Percentiles rank a stretch among this genome's conserved stretches.
These are phyloP conservation scores for Motacilla tschutschensis DNA, from an alignment of 2,113 vertebrate species.

Conservation along the genomic window DNA sequence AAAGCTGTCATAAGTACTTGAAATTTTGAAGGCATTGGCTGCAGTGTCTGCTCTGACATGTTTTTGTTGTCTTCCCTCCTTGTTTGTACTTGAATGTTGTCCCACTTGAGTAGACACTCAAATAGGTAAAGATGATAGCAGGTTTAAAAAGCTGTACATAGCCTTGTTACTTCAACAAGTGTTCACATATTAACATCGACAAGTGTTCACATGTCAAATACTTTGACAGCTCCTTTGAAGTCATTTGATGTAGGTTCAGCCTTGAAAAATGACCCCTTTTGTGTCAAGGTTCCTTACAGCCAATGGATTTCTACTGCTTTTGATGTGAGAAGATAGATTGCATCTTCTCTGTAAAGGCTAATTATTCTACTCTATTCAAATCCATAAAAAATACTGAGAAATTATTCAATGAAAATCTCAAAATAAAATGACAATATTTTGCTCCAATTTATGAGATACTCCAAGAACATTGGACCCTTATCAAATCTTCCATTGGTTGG, in stretches of 20 bases:
- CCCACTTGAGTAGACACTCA: not conserved
- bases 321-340: not conserved
- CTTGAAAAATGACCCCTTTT: not conserved
- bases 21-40: not conserved
- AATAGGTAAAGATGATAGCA: not conserved
- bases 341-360: not conserved
- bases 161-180: not conserved
- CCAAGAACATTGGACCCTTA: not conserved
- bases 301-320: not conserved
- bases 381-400: not conserved
- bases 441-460: not conserved
- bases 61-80: not conserved
- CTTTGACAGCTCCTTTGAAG: not conserved
- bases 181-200: not conserved
- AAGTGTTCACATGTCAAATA: not conserved
- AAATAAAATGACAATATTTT: not conserved
- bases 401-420: not conserved
- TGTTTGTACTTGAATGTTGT: not conserved
- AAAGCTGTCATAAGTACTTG: not conserved
- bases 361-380: not conserved
- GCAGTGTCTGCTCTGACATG: not conserved
- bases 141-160: not conserved
- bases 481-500: not conserved
- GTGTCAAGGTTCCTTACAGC: not conserved
- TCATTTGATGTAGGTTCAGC: not conserved